A percentile compares a stretch with the other conserved stretches of the same genome.
Evolutionary conservation across 2,113 vertebrate species (phyloP).

Genomic region (Sisor rabdophorus): DNA sequence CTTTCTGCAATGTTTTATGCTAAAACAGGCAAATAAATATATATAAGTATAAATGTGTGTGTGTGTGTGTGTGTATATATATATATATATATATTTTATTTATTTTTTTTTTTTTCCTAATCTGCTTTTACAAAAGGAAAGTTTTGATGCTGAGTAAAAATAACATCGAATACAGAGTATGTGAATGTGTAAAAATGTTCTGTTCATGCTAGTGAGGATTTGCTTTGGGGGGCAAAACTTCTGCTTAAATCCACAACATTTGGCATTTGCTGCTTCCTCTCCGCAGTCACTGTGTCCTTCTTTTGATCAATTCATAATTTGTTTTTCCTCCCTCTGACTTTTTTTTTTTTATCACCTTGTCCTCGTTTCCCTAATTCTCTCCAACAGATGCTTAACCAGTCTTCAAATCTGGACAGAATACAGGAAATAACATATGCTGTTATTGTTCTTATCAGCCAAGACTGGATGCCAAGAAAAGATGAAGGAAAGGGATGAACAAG

Average conservation of each 20-base stretch:
- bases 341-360: not conserved
- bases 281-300: not conserved
- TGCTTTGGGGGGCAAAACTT: not conserved
- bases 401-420: conserved; percentile 14
- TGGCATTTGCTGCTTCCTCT: not conserved
- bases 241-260: not conserved
- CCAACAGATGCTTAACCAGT: conserved; percentile 19
- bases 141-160: too few species aligned
- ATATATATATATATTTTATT: too few species aligned
- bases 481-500: not conserved
- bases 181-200: not conserved
- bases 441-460: conserved; percentile 23
- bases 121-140: too few species aligned
- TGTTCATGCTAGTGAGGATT: not conserved
- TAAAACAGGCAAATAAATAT: too few species aligned
- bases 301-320: not conserved
- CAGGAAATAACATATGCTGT: conserved; percentile 29
- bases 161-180: not conserved
- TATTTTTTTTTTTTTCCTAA: too few species aligned
- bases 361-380: not conserved
- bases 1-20: too few species aligned
- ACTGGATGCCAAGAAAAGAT: not conserved
- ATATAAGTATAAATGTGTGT: too few species aligned
- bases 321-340: not conserved
- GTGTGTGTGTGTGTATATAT: too few species aligned